Evolutionary conservation across 2,797 vertebrate species (phyloP).

Genomic region (Poeciliopsis presidionis): DNA sequence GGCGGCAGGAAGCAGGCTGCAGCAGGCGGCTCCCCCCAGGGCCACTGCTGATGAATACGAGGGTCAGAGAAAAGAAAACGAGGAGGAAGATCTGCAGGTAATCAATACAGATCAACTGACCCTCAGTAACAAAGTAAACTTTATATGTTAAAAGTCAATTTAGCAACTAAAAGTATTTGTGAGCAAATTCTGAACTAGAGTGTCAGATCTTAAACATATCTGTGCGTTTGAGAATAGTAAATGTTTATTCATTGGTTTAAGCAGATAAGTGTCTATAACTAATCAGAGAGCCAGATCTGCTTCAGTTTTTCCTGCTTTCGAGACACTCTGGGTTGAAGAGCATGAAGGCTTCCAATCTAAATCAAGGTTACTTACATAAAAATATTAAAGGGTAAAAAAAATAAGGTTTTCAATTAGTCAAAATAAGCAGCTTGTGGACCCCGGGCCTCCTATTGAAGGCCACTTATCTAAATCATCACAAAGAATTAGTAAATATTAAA

Average conservation of each 20-base stretch:
- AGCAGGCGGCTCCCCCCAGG: slow-evolving; percentile 4
- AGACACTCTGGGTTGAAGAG: background rate
- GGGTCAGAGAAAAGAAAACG: background rate
- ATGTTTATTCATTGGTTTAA: background rate
- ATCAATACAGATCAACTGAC: background rate
- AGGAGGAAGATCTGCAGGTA: slow-evolving; percentile 69
- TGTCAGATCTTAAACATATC: background rate
- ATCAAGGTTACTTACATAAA: background rate
- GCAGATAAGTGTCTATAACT: background rate
- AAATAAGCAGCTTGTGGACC: too few relatives aligned
- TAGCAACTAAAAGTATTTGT: background rate
- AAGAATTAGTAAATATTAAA: background rate
- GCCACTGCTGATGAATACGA: background rate
- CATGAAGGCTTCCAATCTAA: background rate
- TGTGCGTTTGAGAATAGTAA: background rate
- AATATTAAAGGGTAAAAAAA: too few relatives aligned
- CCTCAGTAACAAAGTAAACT: background rate
- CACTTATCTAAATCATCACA: background rate
- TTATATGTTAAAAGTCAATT: background rate
- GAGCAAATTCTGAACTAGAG: background rate
- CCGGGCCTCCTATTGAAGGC: too few relatives aligned
- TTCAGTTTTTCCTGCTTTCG: background rate
- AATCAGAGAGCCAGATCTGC: background rate
- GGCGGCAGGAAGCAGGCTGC: slow-evolving; percentile 52
- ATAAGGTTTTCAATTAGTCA: too few relatives aligned